A percentile compares a stretch with the other conserved stretches of the same genome.
Evolutionary conservation across 2,797 vertebrate species (phyloP).

Genomic region (Brachymystax lenok): DNA sequence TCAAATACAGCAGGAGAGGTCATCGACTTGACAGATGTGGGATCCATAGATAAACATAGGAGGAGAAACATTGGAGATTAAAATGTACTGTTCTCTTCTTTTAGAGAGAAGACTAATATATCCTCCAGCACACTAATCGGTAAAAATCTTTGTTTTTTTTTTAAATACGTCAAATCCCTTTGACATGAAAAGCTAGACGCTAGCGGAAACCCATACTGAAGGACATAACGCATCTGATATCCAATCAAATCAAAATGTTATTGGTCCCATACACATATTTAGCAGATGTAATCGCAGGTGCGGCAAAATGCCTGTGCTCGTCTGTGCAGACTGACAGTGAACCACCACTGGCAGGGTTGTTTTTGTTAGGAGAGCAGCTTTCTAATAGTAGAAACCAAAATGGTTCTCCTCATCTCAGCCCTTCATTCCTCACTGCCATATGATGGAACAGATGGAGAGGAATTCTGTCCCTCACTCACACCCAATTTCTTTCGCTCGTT

Average conservation of each 20-base stretch:
- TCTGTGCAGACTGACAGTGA: not conserved
- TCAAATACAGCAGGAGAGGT: not conserved
- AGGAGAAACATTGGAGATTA: not conserved
- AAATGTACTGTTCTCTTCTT: not conserved
- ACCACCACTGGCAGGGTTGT: not conserved
- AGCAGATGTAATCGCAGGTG: too few species aligned
- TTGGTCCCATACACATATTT: not conserved
- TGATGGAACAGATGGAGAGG: slow-evolving; percentile 8
- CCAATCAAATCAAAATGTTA: not conserved
- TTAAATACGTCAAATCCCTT: not conserved
- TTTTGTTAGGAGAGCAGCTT: not conserved
- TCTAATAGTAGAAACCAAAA: not conserved
- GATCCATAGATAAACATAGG: not conserved
- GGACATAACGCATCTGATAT: not conserved
- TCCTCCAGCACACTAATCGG: not conserved
- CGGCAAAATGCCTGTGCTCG: not conserved
- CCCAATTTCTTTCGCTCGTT: not conserved
- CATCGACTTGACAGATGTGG: not conserved
- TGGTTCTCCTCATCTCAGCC: not conserved
- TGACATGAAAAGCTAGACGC: not conserved
- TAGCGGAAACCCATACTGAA: not conserved
- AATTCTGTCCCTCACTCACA: slow-evolving; percentile 8
- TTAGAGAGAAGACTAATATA: not conserved
- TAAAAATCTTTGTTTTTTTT: too few species aligned
- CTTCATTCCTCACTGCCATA: slow-evolving; percentile 5